Evolutionary conservation across 1,140 invertebrate genomes (phyloP), one percentile per base, ranked within the genome.

Genomic region (Harpegnathos saltator): DNA sequence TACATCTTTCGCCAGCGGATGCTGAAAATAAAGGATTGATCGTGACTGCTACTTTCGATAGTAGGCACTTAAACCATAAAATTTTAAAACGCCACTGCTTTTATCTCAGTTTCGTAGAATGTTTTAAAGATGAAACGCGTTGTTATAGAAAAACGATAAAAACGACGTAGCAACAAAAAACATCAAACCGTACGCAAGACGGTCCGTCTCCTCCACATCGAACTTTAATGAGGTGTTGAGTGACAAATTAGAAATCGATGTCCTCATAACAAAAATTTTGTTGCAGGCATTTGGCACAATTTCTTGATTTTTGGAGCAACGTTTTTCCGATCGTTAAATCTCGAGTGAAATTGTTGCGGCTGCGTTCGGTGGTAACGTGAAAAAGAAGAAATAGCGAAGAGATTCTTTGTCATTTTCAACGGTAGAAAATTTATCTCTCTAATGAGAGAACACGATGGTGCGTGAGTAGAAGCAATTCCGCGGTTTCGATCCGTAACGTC

Each of bases 21-120:
- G 65, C 22, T 58, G 54, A n/a, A 69, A 80, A 80, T 69, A 80
- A 80, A 80, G 33, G 26, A 80, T 7, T 44, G 48, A 71, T 48
- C 52, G 12, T 65, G 52, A 77, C 17, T 48, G 63, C 69, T 69
- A 78, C 52, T 58, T 80, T 54, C 9, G 52, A 78, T 48, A 71
- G 65, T 48, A 58, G 69, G 14, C 56, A 50, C 24, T 52, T 26
- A 54, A 80, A 19, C 29, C 29, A 52, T 80, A 22, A 80, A 71
- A 71, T 71, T 56, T 80, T 71, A 58, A 71, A 17, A 56, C 26
- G 50, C 22, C n/a, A 78, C 44, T 38, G 63, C n/a, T 7, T 77
- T 66, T 52, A 15, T 56, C 26, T 19, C 17, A 38, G 24, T 44
- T n/a, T n/a, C 24, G 54, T 71, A 80, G 71, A 71, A 19, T 17